phyloP scores from a whole-genome alignment of 2,888 invertebrate species.

The Cantharis flavilabris region DNA sequence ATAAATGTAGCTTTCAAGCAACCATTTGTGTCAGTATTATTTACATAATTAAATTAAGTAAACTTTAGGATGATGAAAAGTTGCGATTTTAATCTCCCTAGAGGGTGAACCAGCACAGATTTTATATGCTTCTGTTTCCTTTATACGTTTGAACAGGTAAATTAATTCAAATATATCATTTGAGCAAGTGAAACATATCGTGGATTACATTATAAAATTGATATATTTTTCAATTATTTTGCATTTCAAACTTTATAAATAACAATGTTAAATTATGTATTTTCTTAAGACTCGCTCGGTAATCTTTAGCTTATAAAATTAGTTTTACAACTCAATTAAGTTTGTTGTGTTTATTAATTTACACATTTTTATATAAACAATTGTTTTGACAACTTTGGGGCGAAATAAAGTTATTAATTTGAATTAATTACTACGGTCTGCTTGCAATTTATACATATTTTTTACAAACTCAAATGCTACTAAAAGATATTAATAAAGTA shows the following conservation, averaged over 20 bases:
- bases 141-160: constrained; percentile 16
- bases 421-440: neutral
- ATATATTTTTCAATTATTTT: neutral
- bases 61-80: constrained; percentile 23
- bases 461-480: neutral
- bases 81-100: constrained; percentile 20
- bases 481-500: constrained; percentile 28
- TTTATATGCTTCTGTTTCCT: constrained; percentile 16
- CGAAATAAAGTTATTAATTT: neutral
- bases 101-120: constrained; percentile 16
- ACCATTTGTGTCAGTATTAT: constrained; percentile 19
- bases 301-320: neutral
- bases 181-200: neutral
- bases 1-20: constrained; percentile 12
- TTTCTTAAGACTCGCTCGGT: neutral
- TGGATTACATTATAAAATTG: neutral
- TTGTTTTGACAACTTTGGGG: neutral
- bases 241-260: neutral
- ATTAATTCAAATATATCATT: constrained; percentile 15
- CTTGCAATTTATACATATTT: neutral
- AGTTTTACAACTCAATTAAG: neutral
- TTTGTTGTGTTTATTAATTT: neutral
- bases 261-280: neutral
- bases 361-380: neutral
- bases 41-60: constrained; percentile 24